Evolutionary conservation across 2,888 invertebrate species (phyloP).

Genomic region (Acanthopleura granulata): DNA sequence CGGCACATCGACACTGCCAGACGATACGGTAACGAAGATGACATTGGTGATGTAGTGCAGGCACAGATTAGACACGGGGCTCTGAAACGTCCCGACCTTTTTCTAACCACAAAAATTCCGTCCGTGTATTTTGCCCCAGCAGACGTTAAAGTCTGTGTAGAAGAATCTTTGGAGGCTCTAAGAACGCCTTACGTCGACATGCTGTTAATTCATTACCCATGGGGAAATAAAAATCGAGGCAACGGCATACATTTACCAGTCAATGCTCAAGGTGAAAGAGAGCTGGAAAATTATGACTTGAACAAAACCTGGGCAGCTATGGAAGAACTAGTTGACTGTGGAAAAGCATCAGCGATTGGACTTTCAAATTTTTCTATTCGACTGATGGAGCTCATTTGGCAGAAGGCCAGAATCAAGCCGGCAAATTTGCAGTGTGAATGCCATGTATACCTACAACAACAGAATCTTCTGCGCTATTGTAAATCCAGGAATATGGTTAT

Average conservation of each 20-base stretch:
- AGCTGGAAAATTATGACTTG: constrained; percentile 39
- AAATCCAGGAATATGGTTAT: constrained; percentile 37
- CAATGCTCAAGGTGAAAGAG: constrained; percentile 31
- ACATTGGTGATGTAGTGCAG: constrained; percentile 44
- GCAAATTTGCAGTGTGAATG: constrained; percentile 54
- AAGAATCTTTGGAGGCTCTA: constrained; percentile 47
- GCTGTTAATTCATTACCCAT: constrained; percentile 55
- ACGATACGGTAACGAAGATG: constrained; percentile 48
- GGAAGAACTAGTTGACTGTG: constrained; percentile 38
- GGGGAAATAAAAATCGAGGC: constrained; percentile 43
- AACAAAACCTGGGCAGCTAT: constrained; percentile 48
- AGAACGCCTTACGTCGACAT: constrained; percentile 49
- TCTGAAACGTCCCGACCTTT: constrained; percentile 44
- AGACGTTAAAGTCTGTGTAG: constrained; percentile 37
- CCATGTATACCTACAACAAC: constrained; percentile 52
- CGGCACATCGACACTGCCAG: constrained; percentile 52
- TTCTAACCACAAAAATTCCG: constrained; percentile 52
- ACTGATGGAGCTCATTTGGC: constrained; percentile 43
- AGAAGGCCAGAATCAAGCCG: constrained; percentile 38
- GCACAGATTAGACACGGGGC: constrained; percentile 39
- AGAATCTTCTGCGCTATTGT: constrained; percentile 41
- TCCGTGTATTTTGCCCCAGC: constrained; percentile 33
- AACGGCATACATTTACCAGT: constrained; percentile 37
- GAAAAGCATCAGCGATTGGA: constrained; percentile 45
- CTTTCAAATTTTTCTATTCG: constrained; percentile 52